Conservation (phyloP, 2,888 invertebrate genomes). For the Cacoxenus indagator region DNA sequence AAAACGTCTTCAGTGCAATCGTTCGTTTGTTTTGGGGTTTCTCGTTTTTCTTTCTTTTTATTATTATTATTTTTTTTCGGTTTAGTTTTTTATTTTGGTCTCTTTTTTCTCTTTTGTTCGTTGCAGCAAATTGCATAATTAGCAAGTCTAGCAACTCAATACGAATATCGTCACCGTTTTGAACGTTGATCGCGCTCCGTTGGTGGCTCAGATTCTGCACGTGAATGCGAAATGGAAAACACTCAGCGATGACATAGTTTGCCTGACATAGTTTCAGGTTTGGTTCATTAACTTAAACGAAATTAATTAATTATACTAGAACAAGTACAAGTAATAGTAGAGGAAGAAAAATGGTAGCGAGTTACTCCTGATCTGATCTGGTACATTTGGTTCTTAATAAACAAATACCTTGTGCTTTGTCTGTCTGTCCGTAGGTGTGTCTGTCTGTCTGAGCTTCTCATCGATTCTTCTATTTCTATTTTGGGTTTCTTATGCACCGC, state of each 20-base stretch:
- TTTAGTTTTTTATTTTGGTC: too few relatives aligned
- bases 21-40: background rate
- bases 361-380: too few relatives aligned
- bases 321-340: too few relatives aligned
- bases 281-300: too few relatives aligned
- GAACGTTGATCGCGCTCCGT: background rate
- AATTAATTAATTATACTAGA: too few relatives aligned
- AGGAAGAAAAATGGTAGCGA: too few relatives aligned
- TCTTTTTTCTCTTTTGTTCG: constrained; percentile 33
- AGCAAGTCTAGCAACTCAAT: constrained; percentile 35
- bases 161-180: too few relatives aligned
- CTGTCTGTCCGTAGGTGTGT: background rate
- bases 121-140: constrained; percentile 57
- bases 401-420: too few relatives aligned
- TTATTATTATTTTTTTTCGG: constrained; percentile 10
- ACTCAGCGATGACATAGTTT: background rate
- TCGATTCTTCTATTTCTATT: background rate
- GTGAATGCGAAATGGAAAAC: constrained; percentile 59
- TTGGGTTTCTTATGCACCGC: background rate
- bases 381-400: too few relatives aligned
- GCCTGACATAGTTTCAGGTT: background rate
- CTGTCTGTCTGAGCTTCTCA: background rate
- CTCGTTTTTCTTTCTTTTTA: constrained; percentile 15
- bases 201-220: constrained; percentile 29
- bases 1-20: background rate